phyloP scores from a whole-genome alignment of 1,140 invertebrate genomes.

The Acromyrmex echinatior region DNA sequence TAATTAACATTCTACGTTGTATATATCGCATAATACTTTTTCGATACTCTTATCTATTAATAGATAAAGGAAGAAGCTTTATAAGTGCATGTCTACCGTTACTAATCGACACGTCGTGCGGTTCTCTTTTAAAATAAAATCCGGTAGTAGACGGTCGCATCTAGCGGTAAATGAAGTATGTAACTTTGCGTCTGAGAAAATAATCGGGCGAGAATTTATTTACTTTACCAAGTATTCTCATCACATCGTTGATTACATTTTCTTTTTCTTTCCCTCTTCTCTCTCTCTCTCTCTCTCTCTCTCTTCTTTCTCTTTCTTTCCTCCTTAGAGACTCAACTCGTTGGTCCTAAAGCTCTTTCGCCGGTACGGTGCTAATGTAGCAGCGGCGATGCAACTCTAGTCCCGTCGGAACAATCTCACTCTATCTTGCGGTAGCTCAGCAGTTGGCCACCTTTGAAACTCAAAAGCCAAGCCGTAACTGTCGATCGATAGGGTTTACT shows the following conservation, averaged over 20 bases:
- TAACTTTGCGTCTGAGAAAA: constrained; percentile 42
- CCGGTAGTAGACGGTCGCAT: constrained; percentile 11
- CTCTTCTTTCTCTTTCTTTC: background rate
- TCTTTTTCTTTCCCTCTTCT: background rate
- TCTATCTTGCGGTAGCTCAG: constrained; percentile 11
- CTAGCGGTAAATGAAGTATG: constrained; percentile 19
- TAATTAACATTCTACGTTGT: background rate
- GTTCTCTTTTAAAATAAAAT: constrained; percentile 32
- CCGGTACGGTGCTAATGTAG: background rate
- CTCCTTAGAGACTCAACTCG: background rate
- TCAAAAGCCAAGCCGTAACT: constrained; percentile 58
- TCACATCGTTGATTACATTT: background rate
- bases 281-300: background rate
- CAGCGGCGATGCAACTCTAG: background rate
- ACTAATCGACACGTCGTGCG: background rate
- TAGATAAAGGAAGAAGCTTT: constrained; percentile 20
- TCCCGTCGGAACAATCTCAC: constrained; percentile 21
- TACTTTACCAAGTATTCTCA: constrained; percentile 2
- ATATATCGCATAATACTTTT: background rate
- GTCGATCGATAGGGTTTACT: constrained; percentile 67
- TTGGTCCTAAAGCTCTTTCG: background rate
- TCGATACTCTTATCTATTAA: background rate
- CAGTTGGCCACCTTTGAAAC: constrained; percentile 57
- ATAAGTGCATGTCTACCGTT: background rate
- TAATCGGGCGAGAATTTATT: constrained; percentile 27